These are phyloP conservation scores for Labeo rohita DNA, from an alignment of 2,113 vertebrate species.

Conservation along the genomic window DNA sequence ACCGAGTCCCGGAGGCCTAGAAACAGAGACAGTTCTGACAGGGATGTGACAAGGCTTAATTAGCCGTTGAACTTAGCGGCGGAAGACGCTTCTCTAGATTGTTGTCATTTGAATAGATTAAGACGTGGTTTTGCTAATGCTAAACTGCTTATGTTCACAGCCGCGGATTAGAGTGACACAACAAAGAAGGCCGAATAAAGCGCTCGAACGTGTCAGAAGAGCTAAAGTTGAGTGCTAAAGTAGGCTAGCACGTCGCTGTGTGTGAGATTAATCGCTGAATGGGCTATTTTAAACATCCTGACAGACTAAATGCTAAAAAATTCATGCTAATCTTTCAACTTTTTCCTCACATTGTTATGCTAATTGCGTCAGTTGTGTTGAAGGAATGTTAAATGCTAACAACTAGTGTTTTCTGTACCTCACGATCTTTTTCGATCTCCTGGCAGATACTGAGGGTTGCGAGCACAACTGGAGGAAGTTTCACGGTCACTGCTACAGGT, in stretches of 20 bases:
- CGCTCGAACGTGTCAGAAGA: slow-evolving; percentile 41
- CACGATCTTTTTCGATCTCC: background rate
- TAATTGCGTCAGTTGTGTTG: background rate
- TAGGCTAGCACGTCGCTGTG: slow-evolving; percentile 19
- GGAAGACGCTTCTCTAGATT: slow-evolving; percentile 69
- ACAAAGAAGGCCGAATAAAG: slow-evolving; percentile 41
- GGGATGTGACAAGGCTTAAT: slow-evolving; percentile 76
- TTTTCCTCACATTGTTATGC: background rate
- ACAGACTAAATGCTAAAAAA: background rate
- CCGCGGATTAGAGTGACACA: slow-evolving; percentile 63
- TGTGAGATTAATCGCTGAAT: slow-evolving; percentile 28
- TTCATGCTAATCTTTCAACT: background rate
- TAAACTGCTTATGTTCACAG: slow-evolving; percentile 63
- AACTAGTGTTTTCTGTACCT: background rate
- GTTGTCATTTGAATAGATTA: slow-evolving; percentile 77
- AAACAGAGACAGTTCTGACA: slow-evolving; percentile 65
- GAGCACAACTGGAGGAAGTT: slow-evolving; percentile 96
- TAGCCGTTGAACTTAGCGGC: slow-evolving; percentile 60
- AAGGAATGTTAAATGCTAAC: background rate
- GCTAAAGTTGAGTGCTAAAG: slow-evolving; percentile 19
- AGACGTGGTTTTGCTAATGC: slow-evolving; percentile 65
- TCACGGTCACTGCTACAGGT: slow-evolving; percentile 94
- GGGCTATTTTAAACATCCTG: background rate
- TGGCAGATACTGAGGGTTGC: slow-evolving; percentile 91
- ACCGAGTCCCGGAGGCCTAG: slow-evolving; percentile 58